phyloP scores from a whole-genome alignment of 2,797 vertebrate species.

The Eremophila alpestris region DNA sequence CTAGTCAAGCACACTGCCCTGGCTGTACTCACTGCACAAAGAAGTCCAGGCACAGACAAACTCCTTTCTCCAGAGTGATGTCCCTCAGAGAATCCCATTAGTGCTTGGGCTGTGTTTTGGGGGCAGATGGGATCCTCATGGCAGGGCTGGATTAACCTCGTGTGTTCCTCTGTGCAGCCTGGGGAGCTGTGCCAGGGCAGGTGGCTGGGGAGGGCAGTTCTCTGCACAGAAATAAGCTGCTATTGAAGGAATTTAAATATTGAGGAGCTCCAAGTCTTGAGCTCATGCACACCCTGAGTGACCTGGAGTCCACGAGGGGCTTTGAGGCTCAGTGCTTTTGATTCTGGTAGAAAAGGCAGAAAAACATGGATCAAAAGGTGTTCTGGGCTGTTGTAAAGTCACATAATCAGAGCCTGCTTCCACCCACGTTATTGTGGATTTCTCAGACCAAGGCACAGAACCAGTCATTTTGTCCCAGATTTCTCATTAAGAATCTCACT shows the following conservation, averaged over 20 bases:
- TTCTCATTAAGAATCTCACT: background rate
- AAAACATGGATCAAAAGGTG: background rate
- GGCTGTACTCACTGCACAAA: background rate
- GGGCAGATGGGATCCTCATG: accelerated
- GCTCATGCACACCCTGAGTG: background rate
- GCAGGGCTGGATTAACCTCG: accelerated
- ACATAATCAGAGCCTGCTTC: background rate
- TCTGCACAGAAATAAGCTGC: background rate
- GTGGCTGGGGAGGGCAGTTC: background rate
- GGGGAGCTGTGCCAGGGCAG: background rate
- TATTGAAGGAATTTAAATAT: background rate
- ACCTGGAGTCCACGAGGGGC: accelerated
- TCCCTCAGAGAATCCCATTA: background rate
- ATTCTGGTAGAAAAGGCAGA: background rate
- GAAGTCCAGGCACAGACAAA: background rate
- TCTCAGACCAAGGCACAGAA: background rate
- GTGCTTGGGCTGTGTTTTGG: background rate
- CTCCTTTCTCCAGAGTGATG: background rate
- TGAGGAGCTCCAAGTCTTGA: background rate
- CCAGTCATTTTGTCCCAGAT: background rate
- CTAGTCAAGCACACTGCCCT: background rate
- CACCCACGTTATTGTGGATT: accelerated
- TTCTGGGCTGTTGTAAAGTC: background rate
- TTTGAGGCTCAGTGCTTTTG: background rate
- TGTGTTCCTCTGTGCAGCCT: background rate